Percentiles rank a stretch among this genome's conserved stretches.
phyloP scores from a whole-genome alignment of 2,797 vertebrate species.

The Anabacerthia variegaticeps region DNA sequence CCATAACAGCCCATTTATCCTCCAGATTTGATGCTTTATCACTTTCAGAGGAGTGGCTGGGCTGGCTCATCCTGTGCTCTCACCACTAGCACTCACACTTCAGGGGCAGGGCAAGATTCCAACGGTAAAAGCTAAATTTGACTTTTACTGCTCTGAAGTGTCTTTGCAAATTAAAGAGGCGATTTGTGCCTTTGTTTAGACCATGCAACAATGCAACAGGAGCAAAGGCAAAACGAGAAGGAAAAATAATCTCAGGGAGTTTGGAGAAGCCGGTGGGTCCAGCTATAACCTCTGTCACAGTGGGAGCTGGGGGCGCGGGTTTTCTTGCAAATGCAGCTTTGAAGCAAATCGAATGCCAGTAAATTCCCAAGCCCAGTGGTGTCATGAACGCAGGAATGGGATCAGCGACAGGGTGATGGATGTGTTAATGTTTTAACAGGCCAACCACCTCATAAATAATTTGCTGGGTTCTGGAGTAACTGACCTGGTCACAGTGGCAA shows the following conservation, averaged over 20 bases:
- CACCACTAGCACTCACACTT: not conserved
- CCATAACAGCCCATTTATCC: not conserved
- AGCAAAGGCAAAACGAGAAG: not conserved
- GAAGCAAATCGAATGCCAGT: not conserved
- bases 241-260: not conserved
- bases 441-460: constrained; percentile 41
- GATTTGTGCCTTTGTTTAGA: not conserved
- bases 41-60: not conserved
- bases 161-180: not conserved
- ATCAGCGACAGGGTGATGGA: constrained; percentile 24
- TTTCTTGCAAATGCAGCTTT: not conserved
- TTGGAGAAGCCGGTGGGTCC: not conserved
- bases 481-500: constrained; percentile 41
- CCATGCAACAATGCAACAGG: not conserved
- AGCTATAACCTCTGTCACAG: not conserved
- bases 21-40: not conserved
- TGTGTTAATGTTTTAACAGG: constrained; percentile 47
- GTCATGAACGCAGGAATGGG: not conserved
- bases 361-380: not conserved
- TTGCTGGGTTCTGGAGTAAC: constrained; percentile 25
- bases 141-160: not conserved
- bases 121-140: not conserved
- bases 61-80: not conserved
- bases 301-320: not conserved
- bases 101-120: not conserved